Conservation (phyloP, 2,797 vertebrate species). For the Geotrypetes seraphini region DNA sequence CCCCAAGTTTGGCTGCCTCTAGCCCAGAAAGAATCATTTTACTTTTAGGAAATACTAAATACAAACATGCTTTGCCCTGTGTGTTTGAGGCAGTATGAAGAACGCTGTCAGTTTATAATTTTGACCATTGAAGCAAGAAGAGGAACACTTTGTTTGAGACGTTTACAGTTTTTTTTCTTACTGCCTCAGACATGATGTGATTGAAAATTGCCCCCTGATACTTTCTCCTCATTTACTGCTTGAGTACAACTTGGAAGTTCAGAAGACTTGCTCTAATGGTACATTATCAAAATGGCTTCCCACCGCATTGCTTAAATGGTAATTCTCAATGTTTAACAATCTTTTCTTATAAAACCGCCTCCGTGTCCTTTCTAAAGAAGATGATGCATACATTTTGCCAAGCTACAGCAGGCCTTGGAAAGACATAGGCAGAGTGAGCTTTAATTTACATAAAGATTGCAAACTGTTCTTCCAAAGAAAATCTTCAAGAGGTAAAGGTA, state of each 20-base stretch:
- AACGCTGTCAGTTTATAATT: too few species aligned
- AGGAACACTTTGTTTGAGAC: background rate
- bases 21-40: too few species aligned
- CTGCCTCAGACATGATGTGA: slow-evolving; percentile 13
- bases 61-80: too few species aligned
- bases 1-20: too few species aligned
- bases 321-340: slow-evolving; percentile 29
- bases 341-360: slow-evolving; percentile 56
- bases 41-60: too few species aligned
- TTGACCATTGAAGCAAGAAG: background rate
- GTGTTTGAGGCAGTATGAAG: too few species aligned
- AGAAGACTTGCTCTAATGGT: slow-evolving; percentile 10
- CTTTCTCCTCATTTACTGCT: background rate
- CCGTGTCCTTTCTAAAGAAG: slow-evolving; percentile 36
- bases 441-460: slow-evolving; percentile 53
- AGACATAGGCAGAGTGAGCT: slow-evolving; percentile 19
- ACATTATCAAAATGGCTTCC: slow-evolving; percentile 5
- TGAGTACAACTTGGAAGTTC: background rate
- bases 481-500: slow-evolving; percentile 33
- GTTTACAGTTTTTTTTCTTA: slow-evolving; percentile 3
- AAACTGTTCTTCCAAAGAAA: slow-evolving; percentile 45
- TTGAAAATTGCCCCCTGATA: slow-evolving; percentile 10
- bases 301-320: slow-evolving; percentile 20
- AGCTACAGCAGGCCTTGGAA: slow-evolving; percentile 29
- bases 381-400: slow-evolving; percentile 35